A percentile compares a stretch with the other conserved stretches of the same genome.
These are phyloP conservation scores for Piprites chloris DNA, from an alignment of 2,113 vertebrate genomes.

Conservation along the genomic window DNA sequence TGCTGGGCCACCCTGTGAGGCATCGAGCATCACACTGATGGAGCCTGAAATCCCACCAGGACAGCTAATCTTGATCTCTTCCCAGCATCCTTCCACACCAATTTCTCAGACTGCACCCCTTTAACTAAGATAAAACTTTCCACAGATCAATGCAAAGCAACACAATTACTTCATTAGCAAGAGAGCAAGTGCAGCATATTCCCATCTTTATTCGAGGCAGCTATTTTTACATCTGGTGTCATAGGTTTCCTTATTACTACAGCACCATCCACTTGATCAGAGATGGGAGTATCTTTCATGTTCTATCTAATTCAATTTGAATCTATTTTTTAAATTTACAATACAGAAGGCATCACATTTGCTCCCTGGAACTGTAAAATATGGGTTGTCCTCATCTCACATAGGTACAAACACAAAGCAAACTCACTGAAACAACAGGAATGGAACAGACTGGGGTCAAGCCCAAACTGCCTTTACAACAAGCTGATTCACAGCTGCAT, in stretches of 20 bases:
- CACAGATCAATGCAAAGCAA: neutral
- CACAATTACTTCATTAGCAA: neutral
- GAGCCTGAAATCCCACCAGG: neutral
- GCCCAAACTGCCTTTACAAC: neutral
- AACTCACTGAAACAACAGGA: neutral
- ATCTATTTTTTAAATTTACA: neutral
- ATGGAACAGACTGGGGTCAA: neutral
- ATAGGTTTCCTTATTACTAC: slow-evolving; percentile 81
- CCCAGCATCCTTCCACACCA: neutral
- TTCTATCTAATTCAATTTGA: neutral
- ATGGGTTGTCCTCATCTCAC: neutral
- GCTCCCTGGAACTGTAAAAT: neutral
- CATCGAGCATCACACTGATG: neutral
- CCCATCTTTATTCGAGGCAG: slow-evolving; percentile 76
- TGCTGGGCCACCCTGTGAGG: neutral
- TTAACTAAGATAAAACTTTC: neutral
- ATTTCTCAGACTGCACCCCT: neutral
- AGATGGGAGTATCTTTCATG: neutral
- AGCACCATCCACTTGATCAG: slow-evolving; percentile 77
- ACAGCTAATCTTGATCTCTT: neutral
- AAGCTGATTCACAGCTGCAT: neutral
- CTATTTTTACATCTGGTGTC: slow-evolving; percentile 82
- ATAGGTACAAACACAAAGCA: neutral
- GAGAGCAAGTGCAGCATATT: slow-evolving; percentile 6
- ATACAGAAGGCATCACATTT: neutral